Conservation (phyloP, 2,113 vertebrate genomes). For the Menura novaehollandiae region DNA sequence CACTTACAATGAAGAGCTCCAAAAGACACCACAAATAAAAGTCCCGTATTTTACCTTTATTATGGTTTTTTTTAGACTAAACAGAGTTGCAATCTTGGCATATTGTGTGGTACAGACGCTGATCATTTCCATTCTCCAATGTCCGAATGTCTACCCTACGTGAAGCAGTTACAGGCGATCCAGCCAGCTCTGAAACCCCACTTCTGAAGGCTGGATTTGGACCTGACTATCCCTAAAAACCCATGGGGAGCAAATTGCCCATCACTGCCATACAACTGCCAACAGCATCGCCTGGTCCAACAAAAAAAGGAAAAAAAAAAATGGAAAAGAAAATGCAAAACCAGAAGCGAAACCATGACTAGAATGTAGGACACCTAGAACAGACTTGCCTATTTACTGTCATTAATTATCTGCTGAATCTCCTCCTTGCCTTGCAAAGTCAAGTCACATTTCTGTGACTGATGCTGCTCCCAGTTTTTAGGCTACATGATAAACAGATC, state of each 20-base stretch:
- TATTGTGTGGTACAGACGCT: background rate
- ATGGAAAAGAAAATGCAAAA: background rate
- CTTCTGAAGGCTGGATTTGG: background rate
- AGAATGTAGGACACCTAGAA: background rate
- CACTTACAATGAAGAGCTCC: background rate
- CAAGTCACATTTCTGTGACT: background rate
- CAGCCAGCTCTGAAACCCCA: background rate
- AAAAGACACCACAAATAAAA: background rate
- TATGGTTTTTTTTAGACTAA: background rate
- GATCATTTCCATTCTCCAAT: background rate
- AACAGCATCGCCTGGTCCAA: background rate
- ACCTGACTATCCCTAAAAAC: background rate
- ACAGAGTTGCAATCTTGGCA: conserved; percentile 6
- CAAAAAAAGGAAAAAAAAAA: background rate
- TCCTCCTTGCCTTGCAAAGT: background rate
- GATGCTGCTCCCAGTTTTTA: background rate
- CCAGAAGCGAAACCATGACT: background rate
- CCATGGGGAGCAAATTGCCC: background rate
- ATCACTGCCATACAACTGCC: background rate
- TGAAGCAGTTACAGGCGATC: background rate
- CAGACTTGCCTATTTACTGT: background rate
- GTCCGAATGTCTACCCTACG: accelerated
- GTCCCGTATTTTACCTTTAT: background rate
- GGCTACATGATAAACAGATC: background rate
- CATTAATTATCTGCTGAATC: background rate